Base-by-base conservation (phyloP, 2,888 invertebrate species). In the Schizotus pectinicornis region DNA sequence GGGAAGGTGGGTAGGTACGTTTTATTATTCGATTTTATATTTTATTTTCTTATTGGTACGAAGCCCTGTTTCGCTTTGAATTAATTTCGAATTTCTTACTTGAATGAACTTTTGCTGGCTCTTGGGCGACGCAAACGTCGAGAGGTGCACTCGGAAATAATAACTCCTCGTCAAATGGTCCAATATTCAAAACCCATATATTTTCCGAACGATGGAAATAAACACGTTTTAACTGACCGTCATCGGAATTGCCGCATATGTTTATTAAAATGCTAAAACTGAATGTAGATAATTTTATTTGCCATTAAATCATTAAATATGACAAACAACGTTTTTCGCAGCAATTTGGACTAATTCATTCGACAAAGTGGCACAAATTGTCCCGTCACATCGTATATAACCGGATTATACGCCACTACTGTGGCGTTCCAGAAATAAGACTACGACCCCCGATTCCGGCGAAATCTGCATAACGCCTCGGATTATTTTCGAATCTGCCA, bases 1-100 rank as follows among this genome's bases (percentile, higher is more conserved):
- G 67, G 46, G 57, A 45, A 42, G 53, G 68, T 69, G 67, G 46
- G 57, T 43, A 42, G 53, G 68, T 69, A 67, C 69, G 65, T 67
- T 74, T 74, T 74, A 69, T 76, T 74, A 75, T 77, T 75, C 75
- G 73, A 75, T 76, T 77, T 74, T 71, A 71, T 73, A 71, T 74
- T 75, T 73, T 73, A 74, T 74, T 71, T 69, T 71, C 70, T 67
- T 69, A 70, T 69, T 68, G 70, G 63, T 58, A 63, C 53, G 63
- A 67, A 67, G 65, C 67, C 63, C 63, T 64, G 64, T 62, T 59
- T 57, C 58, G 60, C 63, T 62, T 64, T 64, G 65, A 68, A 69
- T 71, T 69, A 63, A 69, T 72, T 71, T 67, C 65, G 61, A 67
- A 66, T 68, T 67, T 67, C 64, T 63, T 59, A 56, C 57, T 56